These are phyloP conservation scores for Ptychadena robeensis DNA, from an alignment of 2,797 vertebrate species.

Conservation along the genomic window DNA sequence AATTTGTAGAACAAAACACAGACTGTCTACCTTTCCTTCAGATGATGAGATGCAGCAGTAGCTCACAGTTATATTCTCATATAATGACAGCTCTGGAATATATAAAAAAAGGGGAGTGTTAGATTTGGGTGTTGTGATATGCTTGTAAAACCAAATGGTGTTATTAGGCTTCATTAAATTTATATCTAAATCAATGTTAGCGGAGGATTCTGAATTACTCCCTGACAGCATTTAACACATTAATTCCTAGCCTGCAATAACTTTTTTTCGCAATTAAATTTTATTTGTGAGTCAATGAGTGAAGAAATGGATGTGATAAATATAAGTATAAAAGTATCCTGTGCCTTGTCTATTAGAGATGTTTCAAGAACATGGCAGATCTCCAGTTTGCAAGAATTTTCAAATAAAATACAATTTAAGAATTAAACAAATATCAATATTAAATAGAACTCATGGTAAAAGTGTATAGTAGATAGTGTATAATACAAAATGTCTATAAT, in stretches of 20 bases:
- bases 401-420: too few relatives aligned
- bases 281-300: conserved; percentile 38
- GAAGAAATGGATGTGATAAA: conserved; percentile 32
- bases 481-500: not conserved
- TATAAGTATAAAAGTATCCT: conserved; percentile 20
- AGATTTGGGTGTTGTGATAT: conserved; percentile 15
- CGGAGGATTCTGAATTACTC: conserved; percentile 23
- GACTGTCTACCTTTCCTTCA: not conserved
- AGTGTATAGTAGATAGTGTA: not conserved
- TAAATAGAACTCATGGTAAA: not conserved
- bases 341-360: not conserved
- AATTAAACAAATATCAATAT: not conserved
- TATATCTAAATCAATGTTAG: conserved; percentile 39
- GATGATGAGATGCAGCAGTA: not conserved
- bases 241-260: conserved; percentile 35
- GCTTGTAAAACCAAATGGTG: conserved; percentile 43
- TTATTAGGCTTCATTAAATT: conserved; percentile 46
- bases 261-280: conserved; percentile 37
- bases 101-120: conserved; percentile 5
- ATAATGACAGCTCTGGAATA: conserved; percentile 6
- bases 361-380: not conserved
- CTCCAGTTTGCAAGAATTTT: not conserved
- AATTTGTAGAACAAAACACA: not conserved
- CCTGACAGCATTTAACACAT: conserved; percentile 31
- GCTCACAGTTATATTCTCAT: not conserved